Evolutionary conservation across 1,140 invertebrate species (phyloP).

Genomic region (Euschistus heros): DNA sequence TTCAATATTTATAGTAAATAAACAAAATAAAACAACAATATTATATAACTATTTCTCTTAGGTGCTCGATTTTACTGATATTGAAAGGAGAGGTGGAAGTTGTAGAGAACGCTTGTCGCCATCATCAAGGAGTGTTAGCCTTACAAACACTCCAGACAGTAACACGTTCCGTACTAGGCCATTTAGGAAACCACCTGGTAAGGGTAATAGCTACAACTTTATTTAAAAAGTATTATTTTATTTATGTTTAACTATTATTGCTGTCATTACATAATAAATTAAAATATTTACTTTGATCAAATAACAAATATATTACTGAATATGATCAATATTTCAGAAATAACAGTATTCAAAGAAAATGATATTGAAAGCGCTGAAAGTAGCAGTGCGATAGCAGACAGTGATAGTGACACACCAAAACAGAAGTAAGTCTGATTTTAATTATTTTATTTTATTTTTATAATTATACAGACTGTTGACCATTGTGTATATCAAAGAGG

Average conservation of each 20-base stretch:
- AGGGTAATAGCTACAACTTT: not conserved
- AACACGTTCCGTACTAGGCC: constrained; percentile 14
- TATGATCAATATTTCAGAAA: not conserved
- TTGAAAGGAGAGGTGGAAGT: constrained; percentile 12
- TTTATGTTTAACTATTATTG: too few species aligned
- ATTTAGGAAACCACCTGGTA: constrained; percentile 24
- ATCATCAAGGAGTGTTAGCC: constrained; percentile 19
- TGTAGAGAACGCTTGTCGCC: constrained; percentile 20
- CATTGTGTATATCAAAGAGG: too few species aligned
- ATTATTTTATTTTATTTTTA: too few species aligned
- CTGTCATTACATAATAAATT: too few species aligned
- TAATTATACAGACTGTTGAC: too few species aligned
- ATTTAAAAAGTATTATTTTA: too few species aligned
- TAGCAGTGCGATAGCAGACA: constrained; percentile 27
- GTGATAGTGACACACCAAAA: constrained; percentile 28
- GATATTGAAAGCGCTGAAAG: constrained; percentile 29
- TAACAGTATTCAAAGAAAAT: constrained; percentile 23
- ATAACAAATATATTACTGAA: not conserved
- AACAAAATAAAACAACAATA: too few species aligned
- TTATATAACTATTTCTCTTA: constrained; percentile 1
- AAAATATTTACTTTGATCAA: not conserved
- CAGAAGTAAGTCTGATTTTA: constrained; percentile 23
- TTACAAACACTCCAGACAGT: constrained; percentile 21
- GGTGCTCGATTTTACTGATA: constrained; percentile 19
- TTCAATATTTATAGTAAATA: too few species aligned